Evolutionary conservation across 2,888 invertebrate species (phyloP), one percentile per base, ranked within the genome.

Genomic region (Apoda limacodes): DNA sequence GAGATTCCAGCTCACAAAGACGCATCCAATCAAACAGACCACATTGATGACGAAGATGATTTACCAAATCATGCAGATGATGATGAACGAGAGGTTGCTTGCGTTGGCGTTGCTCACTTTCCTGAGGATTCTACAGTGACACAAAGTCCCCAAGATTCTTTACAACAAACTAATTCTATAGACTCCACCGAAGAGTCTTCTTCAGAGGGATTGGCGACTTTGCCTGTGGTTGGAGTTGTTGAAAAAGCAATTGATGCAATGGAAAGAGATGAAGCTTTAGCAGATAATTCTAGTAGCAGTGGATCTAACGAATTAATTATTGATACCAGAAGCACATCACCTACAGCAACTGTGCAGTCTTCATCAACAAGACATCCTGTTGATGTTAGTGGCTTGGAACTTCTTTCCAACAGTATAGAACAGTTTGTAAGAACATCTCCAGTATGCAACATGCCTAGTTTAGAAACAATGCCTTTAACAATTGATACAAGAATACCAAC

Each of bases 381-480:
- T 1, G 92, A 93, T 55, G 70, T 92, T 5, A 92, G 91, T 44
- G 93, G 93, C 0, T 66, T 94, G 17, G 92, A 93, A 57, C 65
- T 93, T 22, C 62, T 93, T 13, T 93, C 93, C 0, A 93, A 93
- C 51, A 93, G 93, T 56, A 92, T 93, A 36, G 91, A 89, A 32
- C 90, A 91, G 48, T 88, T 89, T 45, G 89, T 89, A 51, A 83
- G 83, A 30, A 74, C 75, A 1, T 75, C 69, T 22, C 62, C 81
- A 9, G 60, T 65, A 9, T 64, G 55, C 17, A 60, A 54, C 35
- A 64, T 70, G 63, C 68, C 80, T 2, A 37, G 42, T 3, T 41
- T 74, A 34, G 76, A 76, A 9, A 52, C 66, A 1, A 35, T 43
- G 2, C 65, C 75, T 0, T 39, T 74, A 13, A 75, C 70, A 2